Evolutionary conservation across 2,113 vertebrate species (phyloP).

Genomic region (Lepisosteus oculatus): DNA sequence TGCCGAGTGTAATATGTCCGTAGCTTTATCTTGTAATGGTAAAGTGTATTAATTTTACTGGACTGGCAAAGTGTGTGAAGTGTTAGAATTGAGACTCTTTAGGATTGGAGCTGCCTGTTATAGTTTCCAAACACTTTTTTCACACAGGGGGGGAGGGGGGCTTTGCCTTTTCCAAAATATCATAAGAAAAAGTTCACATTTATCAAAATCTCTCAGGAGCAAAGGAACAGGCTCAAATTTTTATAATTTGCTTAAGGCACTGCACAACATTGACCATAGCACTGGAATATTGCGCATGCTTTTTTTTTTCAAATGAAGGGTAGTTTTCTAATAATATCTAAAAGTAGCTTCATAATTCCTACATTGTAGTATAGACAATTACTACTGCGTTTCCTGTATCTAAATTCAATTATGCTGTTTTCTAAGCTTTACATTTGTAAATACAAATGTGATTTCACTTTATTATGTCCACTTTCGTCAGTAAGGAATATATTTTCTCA

Average conservation of each 20-base stretch:
- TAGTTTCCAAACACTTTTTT: constrained; percentile 59
- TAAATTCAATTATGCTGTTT: no score
- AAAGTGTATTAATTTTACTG: constrained; percentile 75
- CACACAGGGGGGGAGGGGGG: constrained; percentile 38
- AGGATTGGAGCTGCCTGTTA: constrained; percentile 63
- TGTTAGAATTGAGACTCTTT: constrained; percentile 70
- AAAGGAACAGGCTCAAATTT: constrained; percentile 54
- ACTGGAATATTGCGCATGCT: no score
- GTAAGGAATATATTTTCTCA: no score
- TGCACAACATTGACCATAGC: no score
- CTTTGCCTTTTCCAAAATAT: constrained; percentile 54
- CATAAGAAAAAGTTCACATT: constrained; percentile 48
- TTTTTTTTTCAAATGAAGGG: no score
- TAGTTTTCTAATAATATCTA: no score
- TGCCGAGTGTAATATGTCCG: constrained; percentile 70
- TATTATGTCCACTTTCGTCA: no score
- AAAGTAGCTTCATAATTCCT: no score
- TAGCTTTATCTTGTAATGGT: constrained; percentile 77
- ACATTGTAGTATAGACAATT: no score
- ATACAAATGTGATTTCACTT: no score
- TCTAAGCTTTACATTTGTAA: no score
- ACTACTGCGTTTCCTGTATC: no score
- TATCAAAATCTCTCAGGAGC: constrained; percentile 60
- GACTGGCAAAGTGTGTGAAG: constrained; percentile 59
- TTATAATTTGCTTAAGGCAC: constrained; percentile 48